These are phyloP conservation scores for Liparis tanakae DNA, from an alignment of 2,797 vertebrate genomes.

Conservation along the genomic window DNA sequence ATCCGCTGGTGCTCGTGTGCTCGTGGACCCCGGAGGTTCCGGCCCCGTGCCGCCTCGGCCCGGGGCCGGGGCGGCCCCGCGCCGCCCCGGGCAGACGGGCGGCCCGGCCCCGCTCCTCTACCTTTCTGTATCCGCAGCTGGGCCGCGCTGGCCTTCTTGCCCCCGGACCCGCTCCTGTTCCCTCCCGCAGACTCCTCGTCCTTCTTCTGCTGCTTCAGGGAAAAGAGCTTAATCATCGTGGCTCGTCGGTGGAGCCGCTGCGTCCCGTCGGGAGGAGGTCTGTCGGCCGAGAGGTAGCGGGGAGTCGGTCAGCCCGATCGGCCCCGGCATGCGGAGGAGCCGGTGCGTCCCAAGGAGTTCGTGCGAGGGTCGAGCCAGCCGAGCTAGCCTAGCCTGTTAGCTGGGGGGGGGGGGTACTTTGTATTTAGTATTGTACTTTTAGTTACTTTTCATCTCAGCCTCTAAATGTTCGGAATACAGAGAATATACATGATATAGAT, in stretches of 20 bases:
- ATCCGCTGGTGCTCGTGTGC: too few species aligned
- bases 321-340: slow-evolving; percentile 74
- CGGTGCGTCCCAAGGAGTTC: slow-evolving; percentile 72
- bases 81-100: too few species aligned
- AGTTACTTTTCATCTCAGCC: too few species aligned
- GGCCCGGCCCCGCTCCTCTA: slow-evolving; percentile 47
- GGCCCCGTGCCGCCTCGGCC: too few species aligned
- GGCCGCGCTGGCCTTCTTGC: slow-evolving; percentile 94
- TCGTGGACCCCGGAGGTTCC: too few species aligned
- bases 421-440: too few species aligned
- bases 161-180: slow-evolving; percentile 88
- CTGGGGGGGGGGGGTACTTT: slow-evolving; percentile 6
- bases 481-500: too few species aligned
- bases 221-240: slow-evolving; percentile 97
- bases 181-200: slow-evolving; percentile 97
- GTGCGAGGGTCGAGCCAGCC: slow-evolving; percentile 49
- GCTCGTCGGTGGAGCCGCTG: too few species aligned
- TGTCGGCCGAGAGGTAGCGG: too few species aligned
- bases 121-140: slow-evolving; percentile 97
- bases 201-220: slow-evolving; percentile 98
- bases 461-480: too few species aligned
- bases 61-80: too few species aligned
- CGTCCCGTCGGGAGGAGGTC: slow-evolving; percentile 22
- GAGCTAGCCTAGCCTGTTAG: slow-evolving; percentile 68
- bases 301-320: slow-evolving; percentile 36